Evolutionary conservation across 2,113 vertebrate genomes (phyloP), one percentile per base, ranked within the genome.

Genomic region (Eptesicus fuscus): DNA sequence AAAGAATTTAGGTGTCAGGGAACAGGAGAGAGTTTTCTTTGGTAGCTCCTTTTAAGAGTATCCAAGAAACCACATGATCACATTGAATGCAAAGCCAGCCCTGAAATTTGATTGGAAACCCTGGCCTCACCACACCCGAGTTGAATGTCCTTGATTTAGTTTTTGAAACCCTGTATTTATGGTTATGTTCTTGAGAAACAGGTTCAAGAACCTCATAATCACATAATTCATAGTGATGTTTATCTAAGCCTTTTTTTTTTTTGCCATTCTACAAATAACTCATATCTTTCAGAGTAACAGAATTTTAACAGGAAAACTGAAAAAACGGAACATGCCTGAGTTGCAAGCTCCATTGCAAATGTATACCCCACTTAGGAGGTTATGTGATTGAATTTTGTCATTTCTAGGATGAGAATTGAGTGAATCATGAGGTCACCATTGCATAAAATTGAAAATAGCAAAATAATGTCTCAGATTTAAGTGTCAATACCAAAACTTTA

Each of bases 201-300:
- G 69, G 37, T 78, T 71, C 35, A 25, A 96, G 95, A 91, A 80
- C 44, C 40, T 95, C 95, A 76, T 32, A 87, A 89, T 87, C n/a
- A 80, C 11, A 59, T 70, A 91, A 88, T 91, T 73, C 53, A 82
- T 51, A 69, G 37, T 73, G 53, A 20, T 56, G 70, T 80, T 84
- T 93, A 28, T 35, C 56, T 87, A 28, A 74, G 76, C 42, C 25
- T 76, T 77, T 74, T 49, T 84, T 90, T 78, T 84, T 78, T 56
- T 88, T 80, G 32, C 32, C 47, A 82, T 91, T 89, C 83, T 91
- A 93, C 51, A 95, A 91, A 77, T 73, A 90, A 87, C 74, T 80
- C 47, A 18, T 79, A 25, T 84, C 37, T 93, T 82, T 74, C 91
- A 83, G 35, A 40, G 23, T 56, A 90, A 40, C 35, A 79, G 10